A percentile compares a stretch with the other conserved stretches of the same genome.
phyloP scores from a whole-genome alignment of 2,888 invertebrate genomes.

The Clitarchus hookeri region DNA sequence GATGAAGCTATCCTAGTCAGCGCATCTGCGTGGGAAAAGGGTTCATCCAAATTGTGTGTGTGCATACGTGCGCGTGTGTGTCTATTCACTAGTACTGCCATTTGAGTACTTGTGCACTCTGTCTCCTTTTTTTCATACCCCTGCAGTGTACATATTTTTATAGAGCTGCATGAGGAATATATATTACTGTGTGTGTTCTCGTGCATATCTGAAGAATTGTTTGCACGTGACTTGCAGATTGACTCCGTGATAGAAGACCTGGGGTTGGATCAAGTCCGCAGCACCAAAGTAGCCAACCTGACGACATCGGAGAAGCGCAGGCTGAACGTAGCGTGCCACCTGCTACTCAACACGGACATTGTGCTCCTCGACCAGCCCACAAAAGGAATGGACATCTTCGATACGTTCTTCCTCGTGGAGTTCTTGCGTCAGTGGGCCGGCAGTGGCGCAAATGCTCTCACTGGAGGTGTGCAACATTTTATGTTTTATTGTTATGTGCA shows the following conservation, averaged over 20 bases:
- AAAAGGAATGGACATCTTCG: slow-evolving; percentile 90
- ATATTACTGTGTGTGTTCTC: neutral
- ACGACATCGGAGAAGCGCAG: slow-evolving; percentile 87
- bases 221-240: slow-evolving; percentile 63
- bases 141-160: too few species aligned
- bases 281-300: slow-evolving; percentile 81
- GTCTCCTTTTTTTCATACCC: too few species aligned
- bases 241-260: slow-evolving; percentile 88
- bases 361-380: slow-evolving; percentile 88
- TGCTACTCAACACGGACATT: slow-evolving; percentile 84
- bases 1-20: too few species aligned
- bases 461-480: slow-evolving; percentile 38
- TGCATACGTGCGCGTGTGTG: too few species aligned
- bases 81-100: too few species aligned
- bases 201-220: neutral
- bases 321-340: slow-evolving; percentile 86
- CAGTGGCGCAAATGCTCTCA: slow-evolving; percentile 27
- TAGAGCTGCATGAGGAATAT: too few species aligned
- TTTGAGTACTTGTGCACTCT: too few species aligned
- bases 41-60: too few species aligned
- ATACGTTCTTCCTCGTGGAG: slow-evolving; percentile 93
- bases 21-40: too few species aligned
- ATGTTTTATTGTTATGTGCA: neutral
- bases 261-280: slow-evolving; percentile 85
- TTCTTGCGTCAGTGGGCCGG: slow-evolving; percentile 89